A percentile compares a stretch with the other conserved stretches of the same genome.
phyloP scores from a whole-genome alignment of 2,888 invertebrate genomes.

The Podabrus alpinus region DNA sequence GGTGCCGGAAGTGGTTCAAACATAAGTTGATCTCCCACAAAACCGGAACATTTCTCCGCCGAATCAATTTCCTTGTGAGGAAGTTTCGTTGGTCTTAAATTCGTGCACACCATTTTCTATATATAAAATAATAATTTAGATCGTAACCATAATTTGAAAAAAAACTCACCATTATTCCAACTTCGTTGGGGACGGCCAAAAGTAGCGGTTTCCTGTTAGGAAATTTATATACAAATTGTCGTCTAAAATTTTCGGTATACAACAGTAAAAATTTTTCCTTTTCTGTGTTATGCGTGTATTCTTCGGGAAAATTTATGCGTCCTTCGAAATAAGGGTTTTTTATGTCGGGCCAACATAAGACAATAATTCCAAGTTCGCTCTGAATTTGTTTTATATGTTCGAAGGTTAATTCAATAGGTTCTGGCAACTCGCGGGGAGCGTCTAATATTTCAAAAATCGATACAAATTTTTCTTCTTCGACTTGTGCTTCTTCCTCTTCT shows the following conservation, averaged over 20 bases:
- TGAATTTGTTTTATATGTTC: slow-evolving; percentile 64
- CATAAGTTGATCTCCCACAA: slow-evolving; percentile 78
- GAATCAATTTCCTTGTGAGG: slow-evolving; percentile 70
- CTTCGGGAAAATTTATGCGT: slow-evolving; percentile 64
- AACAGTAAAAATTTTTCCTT: slow-evolving; percentile 74
- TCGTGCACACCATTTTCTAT: slow-evolving; percentile 88
- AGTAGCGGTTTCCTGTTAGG: slow-evolving; percentile 68
- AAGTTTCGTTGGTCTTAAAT: slow-evolving; percentile 77
- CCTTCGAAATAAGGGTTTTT: slow-evolving; percentile 61
- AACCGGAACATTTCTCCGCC: slow-evolving; percentile 73
- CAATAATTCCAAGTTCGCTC: slow-evolving; percentile 64
- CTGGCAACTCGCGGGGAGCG: slow-evolving; percentile 45
- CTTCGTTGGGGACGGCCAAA: slow-evolving; percentile 76
- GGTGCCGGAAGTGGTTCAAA: slow-evolving; percentile 73
- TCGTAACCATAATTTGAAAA: neutral
- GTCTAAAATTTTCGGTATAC: slow-evolving; percentile 78
- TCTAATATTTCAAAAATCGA: slow-evolving; percentile 50
- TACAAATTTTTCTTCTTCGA: slow-evolving; percentile 41
- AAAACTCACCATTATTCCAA: slow-evolving; percentile 68
- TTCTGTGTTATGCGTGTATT: slow-evolving; percentile 67
- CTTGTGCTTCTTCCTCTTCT: slow-evolving; percentile 36
- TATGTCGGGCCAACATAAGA: slow-evolving; percentile 68
- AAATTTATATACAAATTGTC: slow-evolving; percentile 66
- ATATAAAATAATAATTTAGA: slow-evolving; percentile 51
- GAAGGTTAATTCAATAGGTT: slow-evolving; percentile 54